Conservation (phyloP, 2,113 vertebrate genomes). For the Cyanoderma ruficeps region DNA sequence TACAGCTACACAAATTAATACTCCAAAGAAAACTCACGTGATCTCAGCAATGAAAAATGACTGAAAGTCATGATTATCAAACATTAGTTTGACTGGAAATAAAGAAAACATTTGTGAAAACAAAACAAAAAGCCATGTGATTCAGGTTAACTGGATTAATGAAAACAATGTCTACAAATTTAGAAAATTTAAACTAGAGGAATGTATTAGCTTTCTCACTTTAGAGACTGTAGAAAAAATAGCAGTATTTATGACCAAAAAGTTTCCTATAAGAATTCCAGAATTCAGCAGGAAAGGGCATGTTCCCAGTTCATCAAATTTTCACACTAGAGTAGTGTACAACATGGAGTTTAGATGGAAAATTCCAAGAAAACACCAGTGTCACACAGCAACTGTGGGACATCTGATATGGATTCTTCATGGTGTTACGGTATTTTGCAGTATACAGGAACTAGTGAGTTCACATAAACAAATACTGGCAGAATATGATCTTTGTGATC, state of each 20-base stretch:
- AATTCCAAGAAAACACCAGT: not conserved
- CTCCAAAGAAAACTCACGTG: not conserved
- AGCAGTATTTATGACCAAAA: not conserved
- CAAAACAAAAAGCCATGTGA: not conserved
- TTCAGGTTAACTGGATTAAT: not conserved
- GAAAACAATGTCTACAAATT: not conserved
- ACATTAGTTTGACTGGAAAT: not conserved
- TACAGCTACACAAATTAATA: slow-evolving; percentile 11
- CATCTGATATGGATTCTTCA: not conserved
- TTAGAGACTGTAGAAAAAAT: not conserved
- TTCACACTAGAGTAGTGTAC: not conserved
- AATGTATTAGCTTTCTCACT: not conserved
- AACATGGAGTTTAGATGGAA: not conserved
- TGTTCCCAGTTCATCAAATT: not conserved
- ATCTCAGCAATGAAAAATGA: not conserved
- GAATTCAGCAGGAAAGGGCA: not conserved
- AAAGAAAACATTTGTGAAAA: not conserved
- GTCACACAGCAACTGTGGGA: not conserved
- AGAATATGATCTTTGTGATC: not conserved
- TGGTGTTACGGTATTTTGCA: not conserved
- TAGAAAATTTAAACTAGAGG: not conserved
- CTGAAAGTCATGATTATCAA: not conserved
- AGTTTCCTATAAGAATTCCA: not conserved
- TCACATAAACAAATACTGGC: not conserved
- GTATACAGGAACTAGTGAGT: not conserved